Conservation (phyloP, 2,797 vertebrate species). For the Pelodytes ibericus region DNA sequence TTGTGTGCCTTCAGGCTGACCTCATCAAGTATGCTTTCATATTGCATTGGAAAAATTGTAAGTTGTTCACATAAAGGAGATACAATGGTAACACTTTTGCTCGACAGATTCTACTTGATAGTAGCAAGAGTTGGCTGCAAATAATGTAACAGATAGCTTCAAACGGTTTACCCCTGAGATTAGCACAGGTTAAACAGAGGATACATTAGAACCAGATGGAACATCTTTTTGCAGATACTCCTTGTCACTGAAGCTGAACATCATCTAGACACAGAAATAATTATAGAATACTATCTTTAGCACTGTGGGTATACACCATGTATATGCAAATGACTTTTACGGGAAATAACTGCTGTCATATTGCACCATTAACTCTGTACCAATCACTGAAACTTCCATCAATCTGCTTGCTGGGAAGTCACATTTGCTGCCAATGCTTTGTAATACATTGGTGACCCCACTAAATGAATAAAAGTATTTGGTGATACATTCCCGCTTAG, state of each 20-base stretch:
- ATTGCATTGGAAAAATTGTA: background rate
- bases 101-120: slow-evolving; percentile 13
- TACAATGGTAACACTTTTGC: background rate
- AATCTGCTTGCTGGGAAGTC: background rate
- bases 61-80: background rate
- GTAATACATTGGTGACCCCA: background rate
- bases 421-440: background rate
- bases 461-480: background rate
- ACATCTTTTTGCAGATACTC: background rate
- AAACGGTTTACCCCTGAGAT: background rate
- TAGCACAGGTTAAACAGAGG: slow-evolving; percentile 18
- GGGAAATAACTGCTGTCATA: background rate
- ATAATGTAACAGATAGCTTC: slow-evolving; percentile 12
- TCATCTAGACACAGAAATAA: background rate
- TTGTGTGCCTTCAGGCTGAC: too few relatives aligned
- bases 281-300: background rate
- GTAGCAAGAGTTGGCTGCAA: background rate
- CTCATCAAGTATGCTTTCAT: background rate
- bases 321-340: background rate
- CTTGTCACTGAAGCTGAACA: background rate
- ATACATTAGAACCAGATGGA: background rate
- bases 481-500: background rate
- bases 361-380: background rate
- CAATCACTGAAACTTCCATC: background rate
- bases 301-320: background rate